These are phyloP conservation scores for Drosophila melanocephala DNA, from an alignment of 2,888 invertebrate species.

Conservation along the genomic window DNA sequence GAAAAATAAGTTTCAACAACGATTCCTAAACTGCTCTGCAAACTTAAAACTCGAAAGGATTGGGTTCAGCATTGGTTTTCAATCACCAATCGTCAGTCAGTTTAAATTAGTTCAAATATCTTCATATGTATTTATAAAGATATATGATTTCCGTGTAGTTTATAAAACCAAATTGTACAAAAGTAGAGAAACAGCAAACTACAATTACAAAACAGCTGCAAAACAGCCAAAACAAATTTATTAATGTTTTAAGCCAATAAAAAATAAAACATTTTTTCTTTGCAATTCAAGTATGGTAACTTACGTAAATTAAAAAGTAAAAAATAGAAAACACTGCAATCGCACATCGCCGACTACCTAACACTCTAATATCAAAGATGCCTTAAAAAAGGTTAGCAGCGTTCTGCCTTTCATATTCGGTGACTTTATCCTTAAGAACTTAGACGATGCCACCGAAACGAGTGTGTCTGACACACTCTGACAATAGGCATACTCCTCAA, in stretches of 20 bases:
- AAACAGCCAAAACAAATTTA: not conserved
- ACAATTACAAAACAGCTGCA: slow-evolving; percentile 33
- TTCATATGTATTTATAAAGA: not conserved
- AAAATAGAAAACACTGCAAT: not conserved
- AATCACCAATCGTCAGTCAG: not conserved
- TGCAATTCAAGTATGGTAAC: not conserved
- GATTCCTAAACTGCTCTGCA: not conserved
- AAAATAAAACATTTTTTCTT: not conserved
- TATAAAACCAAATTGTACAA: not conserved
- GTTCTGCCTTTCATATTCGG: not conserved
- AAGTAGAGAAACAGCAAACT: not conserved
- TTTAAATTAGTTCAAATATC: not conserved
- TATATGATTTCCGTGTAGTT: not conserved
- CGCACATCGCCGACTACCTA: not conserved
- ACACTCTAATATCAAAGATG: not conserved
- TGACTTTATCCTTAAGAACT: not conserved
- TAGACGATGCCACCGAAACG: not conserved
- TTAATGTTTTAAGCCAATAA: not conserved
- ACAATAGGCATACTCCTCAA: not conserved
- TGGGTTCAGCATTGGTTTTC: not conserved
- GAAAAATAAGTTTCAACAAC: not conserved
- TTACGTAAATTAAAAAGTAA: not conserved
- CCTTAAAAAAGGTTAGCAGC: not conserved
- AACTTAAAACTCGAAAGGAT: not conserved
- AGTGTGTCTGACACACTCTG: not conserved